phyloP scores from a whole-genome alignment of 1,140 invertebrate species.

The Drosophila mojavensis region DNA sequence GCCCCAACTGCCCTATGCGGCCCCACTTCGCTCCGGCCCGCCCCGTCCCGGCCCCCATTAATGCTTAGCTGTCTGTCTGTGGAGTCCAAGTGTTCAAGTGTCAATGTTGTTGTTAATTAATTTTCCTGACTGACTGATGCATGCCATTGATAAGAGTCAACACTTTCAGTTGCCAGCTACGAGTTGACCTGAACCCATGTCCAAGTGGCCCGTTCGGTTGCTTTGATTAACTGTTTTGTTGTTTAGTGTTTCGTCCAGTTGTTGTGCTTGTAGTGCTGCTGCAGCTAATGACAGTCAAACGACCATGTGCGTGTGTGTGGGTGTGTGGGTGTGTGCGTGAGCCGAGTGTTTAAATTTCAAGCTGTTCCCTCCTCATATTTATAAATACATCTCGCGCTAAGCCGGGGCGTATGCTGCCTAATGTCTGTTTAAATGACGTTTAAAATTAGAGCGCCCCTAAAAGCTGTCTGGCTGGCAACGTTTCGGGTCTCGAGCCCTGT shows the following conservation, averaged over 20 bases:
- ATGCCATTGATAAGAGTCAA: conserved; percentile 71
- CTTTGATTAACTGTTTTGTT: conserved; percentile 48
- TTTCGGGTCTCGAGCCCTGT: neutral
- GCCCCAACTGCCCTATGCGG: neutral
- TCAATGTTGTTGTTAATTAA: conserved; percentile 82
- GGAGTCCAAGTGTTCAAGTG: conserved; percentile 76
- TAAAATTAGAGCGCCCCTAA: neutral
- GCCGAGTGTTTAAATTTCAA: conserved; percentile 74
- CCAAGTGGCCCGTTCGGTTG: conserved; percentile 39
- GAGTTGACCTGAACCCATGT: conserved; percentile 15
- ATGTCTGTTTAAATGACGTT: conserved; percentile 1
- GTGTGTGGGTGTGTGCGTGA: neutral
- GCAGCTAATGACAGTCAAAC: conserved; percentile 70
- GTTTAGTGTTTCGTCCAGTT: conserved; percentile 22
- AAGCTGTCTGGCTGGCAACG: conserved; percentile 1
- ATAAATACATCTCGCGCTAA: conserved; percentile 1
- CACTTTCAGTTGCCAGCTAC: conserved; percentile 4
- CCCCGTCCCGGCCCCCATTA: neutral
- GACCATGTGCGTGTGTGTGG: conserved; percentile 7
- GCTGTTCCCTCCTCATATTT: conserved; percentile 15
- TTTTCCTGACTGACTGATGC: conserved; percentile 77
- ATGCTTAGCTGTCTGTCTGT: conserved; percentile 54
- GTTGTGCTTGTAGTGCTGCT: conserved; percentile 10
- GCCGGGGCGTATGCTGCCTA: conserved; percentile 1
- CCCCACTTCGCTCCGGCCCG: no score